Evolutionary conservation across 2,113 vertebrate genomes (phyloP).

Genomic region (Dromas ardeola): DNA sequence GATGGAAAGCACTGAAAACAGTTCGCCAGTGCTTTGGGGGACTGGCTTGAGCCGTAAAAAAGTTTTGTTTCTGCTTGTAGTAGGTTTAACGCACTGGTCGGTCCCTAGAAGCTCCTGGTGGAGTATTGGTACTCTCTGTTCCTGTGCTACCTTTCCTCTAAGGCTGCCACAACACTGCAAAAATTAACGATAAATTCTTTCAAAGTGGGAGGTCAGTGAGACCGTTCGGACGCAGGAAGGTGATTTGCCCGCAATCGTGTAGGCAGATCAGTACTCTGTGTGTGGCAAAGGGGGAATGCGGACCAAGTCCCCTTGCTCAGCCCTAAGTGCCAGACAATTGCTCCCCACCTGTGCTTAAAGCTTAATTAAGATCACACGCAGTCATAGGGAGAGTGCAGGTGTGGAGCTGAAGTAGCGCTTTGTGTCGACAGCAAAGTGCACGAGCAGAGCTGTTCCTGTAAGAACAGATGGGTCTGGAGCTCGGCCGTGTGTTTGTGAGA

Average conservation of each 20-base stretch:
- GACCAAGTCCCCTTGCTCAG: background rate
- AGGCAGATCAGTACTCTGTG: background rate
- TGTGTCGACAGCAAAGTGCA: background rate
- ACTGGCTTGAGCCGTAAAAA: background rate
- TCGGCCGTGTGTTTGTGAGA: background rate
- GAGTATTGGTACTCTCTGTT: background rate
- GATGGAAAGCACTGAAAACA: background rate
- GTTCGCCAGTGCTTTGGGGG: background rate
- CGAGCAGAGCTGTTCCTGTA: background rate
- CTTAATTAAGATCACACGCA: background rate
- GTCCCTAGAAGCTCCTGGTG: background rate
- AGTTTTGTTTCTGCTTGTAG: background rate
- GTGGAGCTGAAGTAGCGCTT: background rate
- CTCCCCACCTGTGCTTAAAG: background rate
- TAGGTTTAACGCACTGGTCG: background rate
- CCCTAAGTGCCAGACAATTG: background rate
- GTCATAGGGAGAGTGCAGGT: background rate
- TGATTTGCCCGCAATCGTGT: accelerated
- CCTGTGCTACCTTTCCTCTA: background rate
- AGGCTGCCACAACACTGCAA: background rate
- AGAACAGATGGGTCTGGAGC: background rate
- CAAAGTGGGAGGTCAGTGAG: background rate
- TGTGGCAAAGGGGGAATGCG: background rate
- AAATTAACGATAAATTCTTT: background rate
- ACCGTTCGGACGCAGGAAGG: background rate